Evolutionary conservation across 2,113 vertebrate species (phyloP).

Genomic region (Notarius quadriscutis): DNA sequence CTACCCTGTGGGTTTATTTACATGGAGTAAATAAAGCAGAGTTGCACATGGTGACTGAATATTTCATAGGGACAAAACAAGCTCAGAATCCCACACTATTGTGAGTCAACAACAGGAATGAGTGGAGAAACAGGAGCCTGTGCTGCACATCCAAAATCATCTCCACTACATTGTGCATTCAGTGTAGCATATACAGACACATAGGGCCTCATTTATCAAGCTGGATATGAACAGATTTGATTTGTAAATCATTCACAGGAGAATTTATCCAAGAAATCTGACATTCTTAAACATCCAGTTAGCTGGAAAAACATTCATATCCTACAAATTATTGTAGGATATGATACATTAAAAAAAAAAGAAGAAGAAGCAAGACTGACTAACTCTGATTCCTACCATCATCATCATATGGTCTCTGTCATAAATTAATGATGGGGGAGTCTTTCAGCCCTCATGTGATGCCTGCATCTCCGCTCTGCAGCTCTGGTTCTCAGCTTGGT

Average conservation of each 20-base stretch:
- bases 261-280: background rate
- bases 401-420: too few species aligned
- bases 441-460: too few species aligned
- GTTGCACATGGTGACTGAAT: constrained; percentile 11
- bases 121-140: background rate
- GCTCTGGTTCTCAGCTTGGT: too few species aligned
- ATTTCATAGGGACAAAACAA: constrained; percentile 44
- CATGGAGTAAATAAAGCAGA: background rate
- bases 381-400: too few species aligned
- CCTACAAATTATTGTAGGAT: background rate
- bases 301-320: background rate
- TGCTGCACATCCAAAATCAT: background rate
- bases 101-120: background rate
- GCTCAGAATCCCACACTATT: background rate
- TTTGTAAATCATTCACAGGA: background rate
- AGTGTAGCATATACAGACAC: background rate
- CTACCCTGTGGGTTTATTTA: constrained; percentile 14
- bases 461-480: too few species aligned
- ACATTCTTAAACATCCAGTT: background rate
- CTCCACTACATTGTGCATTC: background rate
- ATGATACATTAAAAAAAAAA: too few species aligned
- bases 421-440: too few species aligned
- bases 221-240: background rate
- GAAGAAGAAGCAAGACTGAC: too few species aligned
- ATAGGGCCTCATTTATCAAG: background rate